A percentile compares a stretch with the other conserved stretches of the same genome.
Conservation (phyloP, 2,797 vertebrate species). For the Anguilla anguilla region DNA sequence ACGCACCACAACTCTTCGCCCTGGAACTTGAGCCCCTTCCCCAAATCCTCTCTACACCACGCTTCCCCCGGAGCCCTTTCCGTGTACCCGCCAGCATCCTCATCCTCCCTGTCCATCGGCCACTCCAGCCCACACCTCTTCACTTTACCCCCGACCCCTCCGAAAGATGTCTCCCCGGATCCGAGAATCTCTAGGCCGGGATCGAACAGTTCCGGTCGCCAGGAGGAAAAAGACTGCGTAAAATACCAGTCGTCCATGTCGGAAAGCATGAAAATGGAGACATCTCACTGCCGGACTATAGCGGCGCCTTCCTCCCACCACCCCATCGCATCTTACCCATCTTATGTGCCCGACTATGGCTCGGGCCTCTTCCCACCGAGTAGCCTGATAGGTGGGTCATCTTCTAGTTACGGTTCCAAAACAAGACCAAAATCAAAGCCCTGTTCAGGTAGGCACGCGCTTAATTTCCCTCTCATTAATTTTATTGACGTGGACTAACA, state of each 20-base stretch:
- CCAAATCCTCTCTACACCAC: conserved; percentile 92
- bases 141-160: conserved; percentile 96
- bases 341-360: conserved; percentile 95
- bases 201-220: conserved; percentile 82
- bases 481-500: background rate
- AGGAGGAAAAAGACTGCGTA: conserved; percentile 96
- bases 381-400: conserved; percentile 95
- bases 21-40: conserved; percentile 97
- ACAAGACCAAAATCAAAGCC: conserved; percentile 97
- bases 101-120: conserved; percentile 88
- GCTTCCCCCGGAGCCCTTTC: conserved; percentile 91
- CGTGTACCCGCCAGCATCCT: conserved; percentile 91
- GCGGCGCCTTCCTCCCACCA: conserved; percentile 87
- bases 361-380: conserved; percentile 97
- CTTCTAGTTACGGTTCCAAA: conserved; percentile 96
- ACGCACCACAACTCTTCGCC: conserved; percentile 91
- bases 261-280: conserved; percentile 97
- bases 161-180: conserved; percentile 97
- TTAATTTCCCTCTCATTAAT: conserved; percentile 74
- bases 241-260: conserved; percentile 97
- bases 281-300: conserved; percentile 87
- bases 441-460: conserved; percentile 94
- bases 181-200: conserved; percentile 90
- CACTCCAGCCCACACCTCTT: conserved; percentile 97
- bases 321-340: conserved; percentile 94